phyloP scores from a whole-genome alignment of 2,113 vertebrate species.

The Oreotrochilus melanogaster region DNA sequence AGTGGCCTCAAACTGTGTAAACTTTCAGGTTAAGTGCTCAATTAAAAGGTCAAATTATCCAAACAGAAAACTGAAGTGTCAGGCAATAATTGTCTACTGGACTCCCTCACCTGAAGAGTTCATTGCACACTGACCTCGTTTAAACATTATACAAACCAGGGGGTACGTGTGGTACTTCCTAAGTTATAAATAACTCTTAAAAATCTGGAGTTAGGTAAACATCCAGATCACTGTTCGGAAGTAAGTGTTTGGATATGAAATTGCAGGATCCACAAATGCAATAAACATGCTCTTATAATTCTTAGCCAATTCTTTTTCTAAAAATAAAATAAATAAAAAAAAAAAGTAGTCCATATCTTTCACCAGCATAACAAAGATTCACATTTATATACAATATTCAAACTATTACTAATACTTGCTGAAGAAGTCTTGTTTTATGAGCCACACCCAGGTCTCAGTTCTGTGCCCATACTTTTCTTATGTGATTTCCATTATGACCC shows the following conservation, averaged over 20 bases:
- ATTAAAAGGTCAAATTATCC: slow-evolving; percentile 62
- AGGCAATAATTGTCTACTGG: slow-evolving; percentile 63
- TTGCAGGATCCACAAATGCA: not conserved
- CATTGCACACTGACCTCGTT: slow-evolving; percentile 15
- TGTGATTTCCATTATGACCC: not conserved
- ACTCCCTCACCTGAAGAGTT: slow-evolving; percentile 54
- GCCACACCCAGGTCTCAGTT: not conserved
- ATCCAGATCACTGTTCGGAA: not conserved
- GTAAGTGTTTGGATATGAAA: not conserved
- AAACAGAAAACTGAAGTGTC: slow-evolving; percentile 34
- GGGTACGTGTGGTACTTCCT: slow-evolving; percentile 18
- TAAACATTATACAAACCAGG: slow-evolving; percentile 3
- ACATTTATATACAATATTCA: not conserved
- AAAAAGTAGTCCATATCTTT: not conserved
- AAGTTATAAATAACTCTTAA: slow-evolving; percentile 19
- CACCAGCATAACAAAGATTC: not conserved
- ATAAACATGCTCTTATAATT: not conserved
- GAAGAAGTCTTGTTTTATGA: not conserved
- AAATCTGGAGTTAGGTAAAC: not conserved
- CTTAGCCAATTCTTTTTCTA: not conserved
- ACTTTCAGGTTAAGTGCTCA: slow-evolving; percentile 58
- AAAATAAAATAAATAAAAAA: not conserved
- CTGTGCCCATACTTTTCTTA: not conserved
- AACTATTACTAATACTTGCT: not conserved
- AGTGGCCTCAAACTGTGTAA: not conserved